A percentile compares a stretch with the other conserved stretches of the same genome.
Conservation (phyloP, 2,888 invertebrate genomes). For the Pseudanteris insignis region DNA sequence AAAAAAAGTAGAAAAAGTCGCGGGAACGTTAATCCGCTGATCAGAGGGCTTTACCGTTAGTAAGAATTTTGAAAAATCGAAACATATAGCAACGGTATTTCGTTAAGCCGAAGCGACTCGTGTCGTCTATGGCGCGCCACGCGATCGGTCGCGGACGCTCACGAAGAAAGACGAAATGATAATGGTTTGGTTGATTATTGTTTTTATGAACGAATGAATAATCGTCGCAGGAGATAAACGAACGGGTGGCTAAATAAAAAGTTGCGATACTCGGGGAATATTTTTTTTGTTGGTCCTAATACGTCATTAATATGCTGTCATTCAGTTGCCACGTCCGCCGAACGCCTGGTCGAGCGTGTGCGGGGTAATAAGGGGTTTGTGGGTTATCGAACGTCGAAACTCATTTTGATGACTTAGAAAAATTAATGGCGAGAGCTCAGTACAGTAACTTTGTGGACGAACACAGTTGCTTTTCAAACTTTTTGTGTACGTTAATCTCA, state of each 20-base stretch:
- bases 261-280: constrained; percentile 19
- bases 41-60: constrained; percentile 37
- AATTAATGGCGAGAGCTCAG: too few species aligned
- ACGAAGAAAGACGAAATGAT: constrained; percentile 35
- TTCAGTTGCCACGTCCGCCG: not conserved
- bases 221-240: constrained; percentile 24
- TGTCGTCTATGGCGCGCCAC: constrained; percentile 26
- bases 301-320: constrained; percentile 37
- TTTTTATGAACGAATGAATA: constrained; percentile 43
- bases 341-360: too few species aligned
- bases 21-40: constrained; percentile 20
- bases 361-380: too few species aligned
- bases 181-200: constrained; percentile 26
- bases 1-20: constrained; percentile 5
- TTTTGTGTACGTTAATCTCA: too few species aligned
- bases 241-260: constrained; percentile 39
- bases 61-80: constrained; percentile 40
- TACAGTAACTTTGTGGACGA: too few species aligned
- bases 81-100: constrained; percentile 44
- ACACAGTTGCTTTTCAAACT: too few species aligned
- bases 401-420: too few species aligned
- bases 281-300: constrained; percentile 30
- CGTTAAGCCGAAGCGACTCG: constrained; percentile 22
- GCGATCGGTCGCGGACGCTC: constrained; percentile 17
- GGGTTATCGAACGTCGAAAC: too few species aligned